phyloP scores from a whole-genome alignment of 2,888 invertebrate species.

The Eupithecia pulchellata region DNA sequence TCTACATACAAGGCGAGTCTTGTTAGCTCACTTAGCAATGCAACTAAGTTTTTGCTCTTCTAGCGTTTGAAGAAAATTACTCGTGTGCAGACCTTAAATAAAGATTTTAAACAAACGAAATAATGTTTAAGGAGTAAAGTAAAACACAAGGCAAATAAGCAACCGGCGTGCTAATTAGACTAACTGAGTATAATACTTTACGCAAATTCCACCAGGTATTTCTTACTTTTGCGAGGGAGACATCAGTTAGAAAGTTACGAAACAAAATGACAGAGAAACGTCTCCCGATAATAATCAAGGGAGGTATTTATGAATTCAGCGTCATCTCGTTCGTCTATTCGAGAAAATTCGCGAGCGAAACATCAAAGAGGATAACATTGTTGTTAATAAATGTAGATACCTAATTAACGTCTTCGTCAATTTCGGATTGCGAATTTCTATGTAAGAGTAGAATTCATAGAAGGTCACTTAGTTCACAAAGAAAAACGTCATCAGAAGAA shows the following conservation, averaged over 20 bases:
- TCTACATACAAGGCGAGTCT: constrained; percentile 12
- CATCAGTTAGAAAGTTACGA: constrained; percentile 31
- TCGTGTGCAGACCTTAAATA: constrained; percentile 16
- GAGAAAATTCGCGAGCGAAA: constrained; percentile 27
- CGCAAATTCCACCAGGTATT: constrained; percentile 30
- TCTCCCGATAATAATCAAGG: constrained; percentile 28
- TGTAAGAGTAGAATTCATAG: background rate
- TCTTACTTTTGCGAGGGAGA: constrained; percentile 28
- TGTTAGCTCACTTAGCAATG: constrained; percentile 16
- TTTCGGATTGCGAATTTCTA: background rate
- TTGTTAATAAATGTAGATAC: constrained; percentile 10
- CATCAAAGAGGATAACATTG: constrained; percentile 27
- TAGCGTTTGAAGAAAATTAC: background rate
- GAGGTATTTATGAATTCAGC: constrained; percentile 29
- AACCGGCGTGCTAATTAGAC: constrained; percentile 29
- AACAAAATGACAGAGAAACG: constrained; percentile 36
- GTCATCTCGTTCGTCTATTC: constrained; percentile 18
- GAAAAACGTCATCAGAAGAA: background rate
- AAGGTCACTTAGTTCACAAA: background rate
- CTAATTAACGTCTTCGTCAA: constrained; percentile 8
- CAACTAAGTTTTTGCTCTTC: constrained; percentile 4
- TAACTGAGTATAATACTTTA: constrained; percentile 26
- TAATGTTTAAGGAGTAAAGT: constrained; percentile 22
- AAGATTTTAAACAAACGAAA: constrained; percentile 25
- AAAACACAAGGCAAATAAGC: constrained; percentile 25